phyloP scores from a whole-genome alignment of 2,888 invertebrate genomes.

The Aphidoletes aphidimyza region DNA sequence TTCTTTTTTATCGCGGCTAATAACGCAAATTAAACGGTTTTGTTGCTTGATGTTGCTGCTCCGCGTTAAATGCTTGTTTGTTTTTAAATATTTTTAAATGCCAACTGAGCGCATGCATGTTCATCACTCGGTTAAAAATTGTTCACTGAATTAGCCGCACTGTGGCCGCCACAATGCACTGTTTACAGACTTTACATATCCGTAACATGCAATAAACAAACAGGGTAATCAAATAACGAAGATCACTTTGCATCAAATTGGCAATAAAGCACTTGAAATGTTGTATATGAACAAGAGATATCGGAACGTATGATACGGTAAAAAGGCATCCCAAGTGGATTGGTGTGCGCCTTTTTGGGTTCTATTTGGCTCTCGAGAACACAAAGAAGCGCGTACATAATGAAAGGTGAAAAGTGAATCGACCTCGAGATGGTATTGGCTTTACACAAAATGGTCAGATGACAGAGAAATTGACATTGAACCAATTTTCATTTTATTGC shows the following conservation, averaged over 20 bases:
- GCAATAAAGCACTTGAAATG: too few relatives aligned
- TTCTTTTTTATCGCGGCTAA: not conserved
- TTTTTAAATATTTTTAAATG: too few relatives aligned
- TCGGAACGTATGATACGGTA: too few relatives aligned
- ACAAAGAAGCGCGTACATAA: too few relatives aligned
- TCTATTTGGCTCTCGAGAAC: too few relatives aligned
- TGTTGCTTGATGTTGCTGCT: too few relatives aligned
- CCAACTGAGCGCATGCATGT: not conserved
- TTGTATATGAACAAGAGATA: too few relatives aligned
- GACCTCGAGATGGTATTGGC: not conserved
- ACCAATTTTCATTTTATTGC: not conserved
- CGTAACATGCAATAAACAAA: conserved; percentile 21
- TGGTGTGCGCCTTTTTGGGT: too few relatives aligned
- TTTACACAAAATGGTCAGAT: not conserved
- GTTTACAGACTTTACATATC: not conserved
- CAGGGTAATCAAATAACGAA: not conserved
- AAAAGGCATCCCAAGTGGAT: too few relatives aligned
- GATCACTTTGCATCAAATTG: too few relatives aligned
- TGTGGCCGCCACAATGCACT: not conserved
- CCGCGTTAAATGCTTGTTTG: too few relatives aligned
- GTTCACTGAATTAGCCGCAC: not conserved
- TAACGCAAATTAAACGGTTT: too few relatives aligned
- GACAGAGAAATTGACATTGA: conserved; percentile 13
- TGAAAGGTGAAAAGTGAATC: not conserved
- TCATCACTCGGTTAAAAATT: not conserved